A percentile compares a stretch with the other conserved stretches of the same genome.
Conservation (phyloP, 2,113 vertebrate species). For the Chaetodon auriga region DNA sequence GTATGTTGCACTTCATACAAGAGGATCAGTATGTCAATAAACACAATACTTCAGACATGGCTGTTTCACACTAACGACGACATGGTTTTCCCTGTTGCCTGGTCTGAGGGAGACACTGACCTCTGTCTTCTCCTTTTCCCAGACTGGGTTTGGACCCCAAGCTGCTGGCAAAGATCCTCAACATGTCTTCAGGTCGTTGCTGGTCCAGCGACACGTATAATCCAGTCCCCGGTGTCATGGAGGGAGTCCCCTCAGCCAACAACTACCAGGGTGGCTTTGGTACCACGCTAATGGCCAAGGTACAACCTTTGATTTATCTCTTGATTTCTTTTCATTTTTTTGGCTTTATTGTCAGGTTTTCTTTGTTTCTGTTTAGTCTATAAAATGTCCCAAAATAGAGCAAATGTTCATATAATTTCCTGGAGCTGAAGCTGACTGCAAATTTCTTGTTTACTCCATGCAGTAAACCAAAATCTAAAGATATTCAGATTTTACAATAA, state of each 20-base stretch:
- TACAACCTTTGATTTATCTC: slow-evolving; percentile 28
- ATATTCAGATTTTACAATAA: not conserved
- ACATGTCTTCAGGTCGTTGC: slow-evolving; percentile 97
- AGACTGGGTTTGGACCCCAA: slow-evolving; percentile 98
- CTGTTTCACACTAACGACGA: not conserved
- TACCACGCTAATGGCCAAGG: slow-evolving; percentile 96
- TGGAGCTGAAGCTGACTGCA: not conserved
- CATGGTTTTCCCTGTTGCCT: not conserved
- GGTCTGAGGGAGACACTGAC: not conserved
- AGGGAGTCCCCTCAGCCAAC: slow-evolving; percentile 96
- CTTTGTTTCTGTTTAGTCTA: too few relatives aligned
- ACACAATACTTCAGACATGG: not conserved
- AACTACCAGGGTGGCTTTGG: slow-evolving; percentile 98
- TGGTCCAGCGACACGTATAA: slow-evolving; percentile 99
- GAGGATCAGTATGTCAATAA: not conserved
- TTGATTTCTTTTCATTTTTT: too few relatives aligned
- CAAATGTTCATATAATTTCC: not conserved
- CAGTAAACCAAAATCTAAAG: not conserved
- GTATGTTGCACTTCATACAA: not conserved
- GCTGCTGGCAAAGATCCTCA: slow-evolving; percentile 93
- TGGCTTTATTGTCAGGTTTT: too few relatives aligned
- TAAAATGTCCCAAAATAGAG: too few relatives aligned
- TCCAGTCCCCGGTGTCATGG: slow-evolving; percentile 98
- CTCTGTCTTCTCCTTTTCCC: slow-evolving; percentile 69
- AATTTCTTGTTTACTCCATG: not conserved